Percentiles rank a stretch among this genome's conserved stretches.
Evolutionary conservation across 1,140 invertebrate species (phyloP).

Genomic region (Amphibalanus amphitrite): DNA sequence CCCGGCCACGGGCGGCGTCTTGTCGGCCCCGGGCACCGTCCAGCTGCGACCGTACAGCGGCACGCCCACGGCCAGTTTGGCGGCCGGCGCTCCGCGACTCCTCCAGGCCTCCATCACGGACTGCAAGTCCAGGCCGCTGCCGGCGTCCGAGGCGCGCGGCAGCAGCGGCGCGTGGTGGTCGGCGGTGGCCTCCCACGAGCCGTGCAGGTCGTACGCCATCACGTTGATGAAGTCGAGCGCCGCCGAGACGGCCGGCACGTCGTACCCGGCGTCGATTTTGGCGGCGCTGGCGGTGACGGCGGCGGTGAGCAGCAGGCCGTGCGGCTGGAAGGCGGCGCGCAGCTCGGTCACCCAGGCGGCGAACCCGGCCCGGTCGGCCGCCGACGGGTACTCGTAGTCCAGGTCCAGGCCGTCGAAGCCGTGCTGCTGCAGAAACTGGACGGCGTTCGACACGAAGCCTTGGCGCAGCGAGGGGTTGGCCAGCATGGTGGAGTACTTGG

Average conservation of each 20-base stretch:
- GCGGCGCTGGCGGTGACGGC: slow-evolving; percentile 34
- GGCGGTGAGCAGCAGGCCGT: slow-evolving; percentile 31
- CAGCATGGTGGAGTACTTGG: slow-evolving; percentile 26
- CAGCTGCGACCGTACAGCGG: slow-evolving; percentile 80
- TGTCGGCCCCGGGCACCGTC: slow-evolving; percentile 24
- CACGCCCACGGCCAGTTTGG: slow-evolving; percentile 72
- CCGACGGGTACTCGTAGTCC: slow-evolving; percentile 62
- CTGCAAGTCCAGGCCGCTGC: slow-evolving; percentile 28
- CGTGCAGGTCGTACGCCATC: slow-evolving; percentile 33
- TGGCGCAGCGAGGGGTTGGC: slow-evolving; percentile 16
- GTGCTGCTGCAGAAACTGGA: slow-evolving; percentile 20
- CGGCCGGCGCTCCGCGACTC: slow-evolving; percentile 51
- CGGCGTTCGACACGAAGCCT: slow-evolving; percentile 22
- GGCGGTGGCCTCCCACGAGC: slow-evolving; percentile 24
- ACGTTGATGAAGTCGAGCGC: slow-evolving; percentile 32
- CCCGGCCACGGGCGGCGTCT: slow-evolving; percentile 10
- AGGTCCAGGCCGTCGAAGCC: slow-evolving; percentile 31
- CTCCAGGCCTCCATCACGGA: slow-evolving; percentile 66
- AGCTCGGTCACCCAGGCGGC: slow-evolving; percentile 22
- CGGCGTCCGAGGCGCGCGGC: slow-evolving; percentile 14
- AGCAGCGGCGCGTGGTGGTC: slow-evolving; percentile 30
- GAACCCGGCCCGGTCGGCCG: slow-evolving; percentile 50
- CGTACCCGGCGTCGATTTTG: slow-evolving; percentile 28
- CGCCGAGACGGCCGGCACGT: slow-evolving; percentile 26
- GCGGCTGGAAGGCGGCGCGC: slow-evolving; percentile 22